Base-by-base conservation (phyloP, 2,113 vertebrate species). In the Haliaeetus leucogaster region DNA sequence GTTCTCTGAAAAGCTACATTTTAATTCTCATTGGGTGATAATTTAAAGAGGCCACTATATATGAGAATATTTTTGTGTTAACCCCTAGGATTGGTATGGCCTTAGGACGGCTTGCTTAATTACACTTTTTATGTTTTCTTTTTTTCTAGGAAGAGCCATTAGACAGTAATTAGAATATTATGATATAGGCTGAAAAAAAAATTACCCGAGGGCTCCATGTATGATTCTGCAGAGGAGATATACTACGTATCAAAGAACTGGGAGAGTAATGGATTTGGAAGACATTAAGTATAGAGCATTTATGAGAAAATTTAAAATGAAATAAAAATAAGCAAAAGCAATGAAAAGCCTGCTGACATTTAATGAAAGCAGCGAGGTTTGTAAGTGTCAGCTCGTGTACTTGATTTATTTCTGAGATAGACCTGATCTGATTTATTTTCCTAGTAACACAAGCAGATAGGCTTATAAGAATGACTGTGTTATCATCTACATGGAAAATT, bases 91-190 rank as follows among this genome's bases (percentile, higher is more conserved):
- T 7, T 61, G 27, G 13, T 50, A 74, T 61, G 66, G 47, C 71
- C 66, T 80, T 81, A 86, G 59, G 55, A 86, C 82, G 17, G 34
- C 47, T 91, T 83, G 22, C 66, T 89, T 97, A 88, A 96, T 96
- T 89, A 82, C 21, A 34, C 16, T 34, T 91, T 93, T 89, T 32
- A 62, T 86, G 15, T 52, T 80, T 82, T 55, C 6, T 36, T 81
- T 93, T 87, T 89, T 61, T 50, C 68, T 81, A 61, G 47, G 55
- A 92, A 95, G 48, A 91, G 22, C 12, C 71, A 89, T 83, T 92
- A 93, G 43, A 82, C 63, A 86, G 67, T 68, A 96, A 95, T 95
- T 90, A 94, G 48, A 80, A 94, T 80, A 89, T 83, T 70, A 85
- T 56, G 13, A 76, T 55, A 78, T 30, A 68, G n/a, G 48, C 48